Evolutionary conservation across 1,140 invertebrate genomes (phyloP), one percentile per base, ranked within the genome.

Genomic region (Proctacanthus coquilletti): DNA sequence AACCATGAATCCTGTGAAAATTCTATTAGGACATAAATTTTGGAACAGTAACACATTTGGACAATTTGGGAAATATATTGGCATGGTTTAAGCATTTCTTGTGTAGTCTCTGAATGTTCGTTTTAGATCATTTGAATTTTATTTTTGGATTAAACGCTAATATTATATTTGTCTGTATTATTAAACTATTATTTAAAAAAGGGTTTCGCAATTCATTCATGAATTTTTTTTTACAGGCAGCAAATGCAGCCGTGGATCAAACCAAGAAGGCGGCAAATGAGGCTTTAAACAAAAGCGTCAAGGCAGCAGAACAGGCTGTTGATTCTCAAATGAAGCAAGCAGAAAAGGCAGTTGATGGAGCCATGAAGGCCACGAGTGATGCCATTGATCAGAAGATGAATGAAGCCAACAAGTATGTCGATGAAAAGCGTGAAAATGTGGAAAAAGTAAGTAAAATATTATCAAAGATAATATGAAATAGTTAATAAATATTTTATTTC

Each of bases 371-470:
- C 36, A 53, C 59, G 23, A 60, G 56, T 34, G 48, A 56, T 38
- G 27, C 54, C 9, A 60, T 60, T 9, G 60, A 60, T 38, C 48
- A 60, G 29, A 62, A 62, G 45, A 43, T 62, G 42, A 44, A 56
- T 5, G 60, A 62, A 36, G 60, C 60, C 21, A 62, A 62, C 42
- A 45, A 60, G 39, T 62, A 51, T 43, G 51, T 58, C 27, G 60
- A 61, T 39, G 50, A 56, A 39, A 61, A 61, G 41, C 48, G 60
- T 8, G 51, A 55, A 21, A 50, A 50, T 18, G 45, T 56, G 20
- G 54, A 56, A 45, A 56, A 60, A 48, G 45, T 47, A 38, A 18
- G 13, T 27, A 23, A n/a, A 27, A 29, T 3, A 4, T 25, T 27
- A 27, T 17, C 18, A 15, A 21, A 11, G 10, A 18, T 11, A 20